phyloP scores from a whole-genome alignment of 2,888 invertebrate genomes.

The Cryptus armator region DNA sequence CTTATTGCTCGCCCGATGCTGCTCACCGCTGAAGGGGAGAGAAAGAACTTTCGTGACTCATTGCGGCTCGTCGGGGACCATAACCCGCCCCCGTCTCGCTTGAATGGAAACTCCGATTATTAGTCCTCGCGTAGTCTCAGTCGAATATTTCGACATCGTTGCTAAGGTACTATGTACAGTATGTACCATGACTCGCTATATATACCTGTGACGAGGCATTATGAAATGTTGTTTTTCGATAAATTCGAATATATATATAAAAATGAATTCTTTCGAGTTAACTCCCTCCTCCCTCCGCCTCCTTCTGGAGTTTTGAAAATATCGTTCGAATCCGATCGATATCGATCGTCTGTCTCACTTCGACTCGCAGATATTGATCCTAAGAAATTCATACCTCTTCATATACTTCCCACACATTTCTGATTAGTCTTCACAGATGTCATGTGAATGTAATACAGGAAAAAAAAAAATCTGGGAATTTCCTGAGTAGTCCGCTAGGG shows the following conservation, averaged over 20 bases:
- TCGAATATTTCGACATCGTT: conserved; percentile 7
- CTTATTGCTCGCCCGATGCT: conserved; percentile 30
- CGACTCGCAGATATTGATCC: not conserved
- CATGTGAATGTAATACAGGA: not conserved
- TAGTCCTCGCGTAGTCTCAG: not conserved
- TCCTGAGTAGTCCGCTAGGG: not conserved
- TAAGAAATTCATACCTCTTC: not conserved
- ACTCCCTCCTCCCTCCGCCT: not conserved
- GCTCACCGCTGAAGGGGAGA: conserved; percentile 43
- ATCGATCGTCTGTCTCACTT: not conserved
- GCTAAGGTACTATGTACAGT: conserved; percentile 1
- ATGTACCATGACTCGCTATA: too few relatives aligned
- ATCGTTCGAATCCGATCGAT: not conserved
- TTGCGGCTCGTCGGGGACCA: conserved; percentile 33
- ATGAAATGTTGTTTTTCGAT: conserved; percentile 5
- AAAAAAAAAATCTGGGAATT: conserved; percentile 29
- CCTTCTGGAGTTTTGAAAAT: not conserved
- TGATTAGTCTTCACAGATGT: not conserved
- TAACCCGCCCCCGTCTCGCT: conserved; percentile 19
- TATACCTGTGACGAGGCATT: not conserved
- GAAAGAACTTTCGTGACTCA: conserved; percentile 76
- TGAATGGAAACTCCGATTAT: conserved; percentile 33
- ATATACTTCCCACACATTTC: not conserved
- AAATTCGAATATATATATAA: not conserved
- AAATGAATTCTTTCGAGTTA: not conserved